Conservation (phyloP, 2,113 vertebrate species). For the Scomber scombrus region DNA sequence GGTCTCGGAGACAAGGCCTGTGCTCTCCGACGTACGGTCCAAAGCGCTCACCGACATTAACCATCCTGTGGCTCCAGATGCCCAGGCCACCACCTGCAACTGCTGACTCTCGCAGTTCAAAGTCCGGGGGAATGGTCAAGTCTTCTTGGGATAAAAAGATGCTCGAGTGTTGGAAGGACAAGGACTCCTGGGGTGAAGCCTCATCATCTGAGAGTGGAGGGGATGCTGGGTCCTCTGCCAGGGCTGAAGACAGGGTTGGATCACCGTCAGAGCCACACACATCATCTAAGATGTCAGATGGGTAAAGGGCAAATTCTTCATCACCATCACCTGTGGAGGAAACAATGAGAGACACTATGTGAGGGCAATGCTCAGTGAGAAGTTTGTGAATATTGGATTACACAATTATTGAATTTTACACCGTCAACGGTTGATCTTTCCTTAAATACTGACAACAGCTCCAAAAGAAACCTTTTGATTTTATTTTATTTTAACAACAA, state of each 20-base stretch:
- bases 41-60: constrained; percentile 92
- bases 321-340: constrained; percentile 88
- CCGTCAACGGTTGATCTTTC: not conserved
- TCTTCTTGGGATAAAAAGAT: constrained; percentile 83
- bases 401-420: not conserved
- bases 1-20: constrained; percentile 84
- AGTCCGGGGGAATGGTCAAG: constrained; percentile 90
- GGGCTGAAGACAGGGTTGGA: constrained; percentile 67
- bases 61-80: constrained; percentile 93
- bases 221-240: constrained; percentile 87
- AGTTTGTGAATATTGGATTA: not conserved
- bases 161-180: constrained; percentile 89
- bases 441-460: not conserved
- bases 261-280: constrained; percentile 86
- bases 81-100: constrained; percentile 88
- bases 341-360: constrained; percentile 44
- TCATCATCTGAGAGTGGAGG: constrained; percentile 88
- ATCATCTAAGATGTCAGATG: constrained; percentile 88
- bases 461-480: not conserved
- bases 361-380: constrained; percentile 27
- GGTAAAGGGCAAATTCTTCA: constrained; percentile 87
- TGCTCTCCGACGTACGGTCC: constrained; percentile 94
- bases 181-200: constrained; percentile 87
- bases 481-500: not conserved
- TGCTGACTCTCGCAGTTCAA: constrained; percentile 93